Base-by-base conservation (phyloP, 2,888 invertebrate genomes). In the Troides oblongomaculatus region DNA sequence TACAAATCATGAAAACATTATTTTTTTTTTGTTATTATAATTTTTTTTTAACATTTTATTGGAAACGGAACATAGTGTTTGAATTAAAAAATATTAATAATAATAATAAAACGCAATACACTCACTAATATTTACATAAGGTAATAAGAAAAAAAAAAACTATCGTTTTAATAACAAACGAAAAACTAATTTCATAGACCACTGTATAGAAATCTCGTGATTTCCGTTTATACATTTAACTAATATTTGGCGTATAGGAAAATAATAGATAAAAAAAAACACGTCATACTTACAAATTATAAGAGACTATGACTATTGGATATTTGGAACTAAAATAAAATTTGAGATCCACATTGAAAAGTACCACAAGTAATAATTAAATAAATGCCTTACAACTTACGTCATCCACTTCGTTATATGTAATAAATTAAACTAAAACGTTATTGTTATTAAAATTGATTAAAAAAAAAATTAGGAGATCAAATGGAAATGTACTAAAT, bases 231-330 rank as follows among this genome's bases (percentile, higher is more conserved):
- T 77, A 82, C 79, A 85, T 83, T 87, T 86, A 86, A 85, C 89
- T 92, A 91, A 91, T 92, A 90, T 92, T 92, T 92, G 91, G 92
- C 79, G 82, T 87, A 84, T 86, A 86, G 85, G 85, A 77, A 76
- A 86, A 84, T 79, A 73, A 75, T 30, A 30, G 30, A 30, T 81
- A 81, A 78, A 75, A 21, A 81, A 78, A 79, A 80, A 84, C 79
- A 79, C 82, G 75, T 30, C 70, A 21, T 79, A 79, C 75, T 82
- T 83, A 80, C 76, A 73, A 76, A 79, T 76, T 73, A 78, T 77
- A 80, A 80, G 81, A 79, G 76, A 80, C 79, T 83, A 86, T 89
- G 90, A 92, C 92, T 92, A 90, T 84, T 82, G 46, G 83, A 84
- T 87, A 88, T 90, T 92, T 92, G 90, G 90, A 89, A 91, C 86